These are phyloP conservation scores for Rutpela maculata DNA, from an alignment of 2,888 invertebrate genomes.

Conservation along the genomic window DNA sequence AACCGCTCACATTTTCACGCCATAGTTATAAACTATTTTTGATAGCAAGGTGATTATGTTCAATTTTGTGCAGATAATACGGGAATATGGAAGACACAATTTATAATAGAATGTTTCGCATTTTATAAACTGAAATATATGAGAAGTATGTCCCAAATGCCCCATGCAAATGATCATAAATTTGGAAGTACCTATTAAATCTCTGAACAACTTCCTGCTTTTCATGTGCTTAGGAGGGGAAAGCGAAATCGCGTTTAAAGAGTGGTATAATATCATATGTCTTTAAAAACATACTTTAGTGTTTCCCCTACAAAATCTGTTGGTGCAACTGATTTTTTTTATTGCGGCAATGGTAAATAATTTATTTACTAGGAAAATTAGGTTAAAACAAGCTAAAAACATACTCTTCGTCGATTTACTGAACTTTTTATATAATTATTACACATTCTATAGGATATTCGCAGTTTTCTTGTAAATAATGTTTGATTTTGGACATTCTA, in stretches of 20 bases:
- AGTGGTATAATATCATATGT: not conserved
- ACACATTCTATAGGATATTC: no score
- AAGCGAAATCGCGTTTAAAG: constrained; percentile 9
- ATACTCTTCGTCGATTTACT: no score
- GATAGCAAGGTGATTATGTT: constrained; percentile 18
- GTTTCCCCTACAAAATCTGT: not conserved
- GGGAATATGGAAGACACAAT: constrained; percentile 10
- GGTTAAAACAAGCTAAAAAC: no score
- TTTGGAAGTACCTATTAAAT: constrained; percentile 46
- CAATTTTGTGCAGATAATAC: constrained; percentile 13
- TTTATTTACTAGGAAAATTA: no score
- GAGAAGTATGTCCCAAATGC: constrained; percentile 34
- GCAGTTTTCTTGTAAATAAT: no score
- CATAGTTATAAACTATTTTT: constrained; percentile 35
- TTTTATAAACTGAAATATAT: constrained; percentile 29
- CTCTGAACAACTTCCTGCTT: constrained; percentile 38
- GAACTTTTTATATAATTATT: no score
- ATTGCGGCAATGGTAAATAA: not conserved
- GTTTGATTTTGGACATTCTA: no score
- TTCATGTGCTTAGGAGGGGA: not conserved
- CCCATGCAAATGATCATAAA: constrained; percentile 48
- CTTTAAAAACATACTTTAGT: constrained; percentile 7
- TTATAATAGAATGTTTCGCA: constrained; percentile 13
- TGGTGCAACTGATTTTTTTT: not conserved
- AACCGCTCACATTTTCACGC: constrained; percentile 21